Base-by-base conservation (phyloP, 2,113 vertebrate genomes). In the Hippocampus guttulatus region DNA sequence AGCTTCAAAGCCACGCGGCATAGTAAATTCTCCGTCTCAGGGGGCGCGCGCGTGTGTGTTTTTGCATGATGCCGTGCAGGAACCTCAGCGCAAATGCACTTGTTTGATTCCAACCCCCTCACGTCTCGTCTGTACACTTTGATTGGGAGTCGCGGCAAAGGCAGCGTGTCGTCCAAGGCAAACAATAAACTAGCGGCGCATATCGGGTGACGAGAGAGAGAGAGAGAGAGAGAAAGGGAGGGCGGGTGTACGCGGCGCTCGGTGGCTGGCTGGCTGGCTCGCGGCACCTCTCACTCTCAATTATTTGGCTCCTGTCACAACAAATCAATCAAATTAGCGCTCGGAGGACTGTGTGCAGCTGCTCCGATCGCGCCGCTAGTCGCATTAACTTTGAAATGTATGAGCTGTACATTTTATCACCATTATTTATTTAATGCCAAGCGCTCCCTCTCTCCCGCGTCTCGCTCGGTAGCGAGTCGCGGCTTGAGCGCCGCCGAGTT, bases 251-350 rank as follows among this genome's bases (percentile, higher is more conserved):
- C 92, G 92, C 94, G 93, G 95, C 94, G 94, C 95, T 94, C 95
- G 88, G 89, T 18, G 86, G 89, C 94, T 15, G 8, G 41, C 63
- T 65, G 86, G 89, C 94, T 51, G 12, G 64, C 64, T 65, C 7
- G 64, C 64, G 94, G 95, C 95, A 96, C 95, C 95, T 97, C 95
- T 98, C 96, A 96, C 94, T 98, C 95, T 96, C 95, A 97, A 98
- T 97, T 98, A 97, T 95, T 95, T 95, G 93, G 92, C 92, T 95
- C 91, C 95, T 96, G 97, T 98, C 96, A 98, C 95, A 98, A 96
- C 95, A 98, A 96, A 96, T 99, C 96, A 96, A 96, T 98, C 96
- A 98, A 95, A 97, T 98, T 98, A 98, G 85, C 92, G 92, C 90
- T 90, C 41, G 91, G 87, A 91, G 92, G 91, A 96, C 94, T 95